phyloP scores from a whole-genome alignment of 2,888 invertebrate species.

The Pomacea canaliculata region DNA sequence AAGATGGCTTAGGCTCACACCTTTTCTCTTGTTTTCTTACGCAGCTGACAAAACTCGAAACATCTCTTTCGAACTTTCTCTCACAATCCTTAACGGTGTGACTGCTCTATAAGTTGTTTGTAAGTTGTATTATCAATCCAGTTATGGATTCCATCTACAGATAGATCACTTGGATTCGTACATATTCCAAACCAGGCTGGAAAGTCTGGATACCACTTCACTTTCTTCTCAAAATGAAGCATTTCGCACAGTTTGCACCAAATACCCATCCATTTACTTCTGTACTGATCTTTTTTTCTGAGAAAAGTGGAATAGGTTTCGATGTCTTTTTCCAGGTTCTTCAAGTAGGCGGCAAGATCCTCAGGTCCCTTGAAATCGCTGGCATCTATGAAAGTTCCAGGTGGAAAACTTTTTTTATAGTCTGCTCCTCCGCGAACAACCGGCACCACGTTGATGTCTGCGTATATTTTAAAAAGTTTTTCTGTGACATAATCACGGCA shows the following conservation, averaged over 20 bases:
- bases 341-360: slow-evolving; percentile 18
- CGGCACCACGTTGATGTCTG: slow-evolving; percentile 24
- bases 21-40: no score
- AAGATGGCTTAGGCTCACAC: no score
- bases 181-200: not conserved
- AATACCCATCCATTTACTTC: not conserved
- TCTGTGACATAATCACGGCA: slow-evolving; percentile 44
- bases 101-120: no score
- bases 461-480: slow-evolving; percentile 36
- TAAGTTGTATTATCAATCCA: no score
- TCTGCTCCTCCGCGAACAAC: slow-evolving; percentile 29
- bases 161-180: not conserved
- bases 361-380: slow-evolving; percentile 21
- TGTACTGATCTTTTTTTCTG: slow-evolving; percentile 8
- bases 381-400: slow-evolving; percentile 22
- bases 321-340: slow-evolving; percentile 1
- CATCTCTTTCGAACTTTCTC: no score
- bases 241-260: slow-evolving; percentile 9
- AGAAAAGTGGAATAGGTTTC: not conserved
- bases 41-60: no score
- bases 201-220: slow-evolving; percentile 1
- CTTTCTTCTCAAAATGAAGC: not conserved
- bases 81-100: no score
- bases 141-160: not conserved
- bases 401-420: slow-evolving; percentile 22